Conservation (phyloP, 1,140 invertebrate genomes). For the Drosophila athabasca region DNA sequence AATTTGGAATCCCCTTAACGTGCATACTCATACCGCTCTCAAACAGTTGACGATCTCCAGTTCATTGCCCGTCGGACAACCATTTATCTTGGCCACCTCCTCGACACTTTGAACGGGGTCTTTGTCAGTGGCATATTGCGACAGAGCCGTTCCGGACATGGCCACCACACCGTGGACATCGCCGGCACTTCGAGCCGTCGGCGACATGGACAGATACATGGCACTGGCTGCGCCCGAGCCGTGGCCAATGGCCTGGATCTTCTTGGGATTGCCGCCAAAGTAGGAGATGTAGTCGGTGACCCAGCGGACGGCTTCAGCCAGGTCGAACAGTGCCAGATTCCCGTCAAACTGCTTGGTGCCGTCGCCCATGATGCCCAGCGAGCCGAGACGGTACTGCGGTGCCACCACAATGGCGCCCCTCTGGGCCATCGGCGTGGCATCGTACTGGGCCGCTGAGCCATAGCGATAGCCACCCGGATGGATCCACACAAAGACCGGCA, state of each 20-base stretch:
- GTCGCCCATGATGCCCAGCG: slow-evolving; percentile 90
- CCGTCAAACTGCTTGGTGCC: slow-evolving; percentile 87
- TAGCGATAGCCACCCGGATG: slow-evolving; percentile 87
- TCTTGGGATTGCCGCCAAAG: slow-evolving; percentile 89
- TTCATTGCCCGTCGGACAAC: slow-evolving; percentile 84
- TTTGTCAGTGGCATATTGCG: slow-evolving; percentile 87
- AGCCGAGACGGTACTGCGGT: slow-evolving; percentile 92
- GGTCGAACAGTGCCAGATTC: slow-evolving; percentile 89
- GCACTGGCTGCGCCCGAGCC: slow-evolving; percentile 88
- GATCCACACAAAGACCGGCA: slow-evolving; percentile 87
- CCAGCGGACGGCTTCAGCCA: slow-evolving; percentile 88
- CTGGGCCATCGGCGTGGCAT: slow-evolving; percentile 86
- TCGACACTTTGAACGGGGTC: slow-evolving; percentile 84
- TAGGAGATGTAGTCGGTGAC: slow-evolving; percentile 87
- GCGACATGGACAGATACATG: slow-evolving; percentile 85
- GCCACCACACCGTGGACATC: slow-evolving; percentile 86
- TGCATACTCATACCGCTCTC: slow-evolving; percentile 70
- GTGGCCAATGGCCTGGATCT: slow-evolving; percentile 88
- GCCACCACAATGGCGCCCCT: slow-evolving; percentile 90
- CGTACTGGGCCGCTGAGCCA: slow-evolving; percentile 88
- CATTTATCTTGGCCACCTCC: slow-evolving; percentile 84
- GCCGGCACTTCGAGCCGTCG: slow-evolving; percentile 84
- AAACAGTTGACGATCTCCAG: slow-evolving; percentile 86
- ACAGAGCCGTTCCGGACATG: slow-evolving; percentile 88
- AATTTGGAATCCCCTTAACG: neutral